phyloP scores from a whole-genome alignment of 2,797 vertebrate genomes.

The Cirrhinus mrigala region DNA sequence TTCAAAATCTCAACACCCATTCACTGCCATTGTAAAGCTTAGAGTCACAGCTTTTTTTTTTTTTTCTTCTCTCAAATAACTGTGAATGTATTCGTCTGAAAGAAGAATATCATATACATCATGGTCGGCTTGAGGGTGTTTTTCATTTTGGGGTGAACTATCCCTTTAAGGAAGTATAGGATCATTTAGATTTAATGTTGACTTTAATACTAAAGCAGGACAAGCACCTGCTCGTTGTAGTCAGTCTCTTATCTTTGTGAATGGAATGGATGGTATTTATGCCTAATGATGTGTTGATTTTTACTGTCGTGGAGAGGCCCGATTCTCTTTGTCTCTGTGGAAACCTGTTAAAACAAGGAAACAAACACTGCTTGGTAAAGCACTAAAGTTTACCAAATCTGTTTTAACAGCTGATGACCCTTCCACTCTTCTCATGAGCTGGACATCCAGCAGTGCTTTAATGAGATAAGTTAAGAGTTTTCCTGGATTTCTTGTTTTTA shows the following conservation, averaged over 20 bases:
- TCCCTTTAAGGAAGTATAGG: too few relatives aligned
- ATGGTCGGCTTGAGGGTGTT: too few relatives aligned
- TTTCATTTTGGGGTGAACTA: too few relatives aligned
- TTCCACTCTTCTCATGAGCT: slow-evolving; percentile 11
- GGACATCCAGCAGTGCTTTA: background rate
- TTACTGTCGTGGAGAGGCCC: slow-evolving; percentile 14
- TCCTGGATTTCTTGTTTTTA: background rate
- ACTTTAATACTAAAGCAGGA: background rate
- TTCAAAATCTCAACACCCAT: too few relatives aligned
- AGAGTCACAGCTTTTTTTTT: too few relatives aligned
- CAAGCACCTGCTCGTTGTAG: background rate
- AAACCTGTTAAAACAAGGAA: slow-evolving; percentile 25
- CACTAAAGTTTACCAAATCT: slow-evolving; percentile 18
- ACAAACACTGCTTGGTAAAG: background rate
- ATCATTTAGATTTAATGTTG: background rate
- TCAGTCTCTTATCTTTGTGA: background rate
- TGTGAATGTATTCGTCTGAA: too few relatives aligned
- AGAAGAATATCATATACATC: too few relatives aligned
- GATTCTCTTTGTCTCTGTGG: slow-evolving; percentile 37
- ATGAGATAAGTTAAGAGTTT: too few relatives aligned
- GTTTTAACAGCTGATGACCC: slow-evolving; percentile 28
- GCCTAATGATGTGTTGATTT: slow-evolving; percentile 4
- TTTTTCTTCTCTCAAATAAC: too few relatives aligned
- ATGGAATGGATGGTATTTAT: background rate
- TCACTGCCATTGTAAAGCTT: too few relatives aligned